phyloP scores from a whole-genome alignment of 2,797 vertebrate species.

The Cyclura pinguis region DNA sequence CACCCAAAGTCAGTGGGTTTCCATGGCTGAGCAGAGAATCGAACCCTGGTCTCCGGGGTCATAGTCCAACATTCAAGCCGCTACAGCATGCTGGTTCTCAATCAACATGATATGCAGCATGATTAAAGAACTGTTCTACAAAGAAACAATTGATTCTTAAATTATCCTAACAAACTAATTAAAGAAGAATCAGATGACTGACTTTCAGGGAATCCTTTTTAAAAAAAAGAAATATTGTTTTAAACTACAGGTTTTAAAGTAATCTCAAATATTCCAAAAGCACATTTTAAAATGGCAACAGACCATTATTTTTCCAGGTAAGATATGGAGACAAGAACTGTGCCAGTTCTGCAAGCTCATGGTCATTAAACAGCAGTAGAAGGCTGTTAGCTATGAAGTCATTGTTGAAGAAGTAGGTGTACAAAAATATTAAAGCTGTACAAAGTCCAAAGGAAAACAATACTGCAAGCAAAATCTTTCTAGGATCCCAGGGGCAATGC shows the following conservation, averaged over 20 bases:
- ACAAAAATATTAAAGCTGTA: constrained; percentile 15
- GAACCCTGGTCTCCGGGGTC: too few species aligned
- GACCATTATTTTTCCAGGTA: constrained; percentile 39
- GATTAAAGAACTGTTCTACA: not conserved
- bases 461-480: constrained; percentile 28
- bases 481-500: constrained; percentile 19
- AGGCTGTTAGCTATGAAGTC: constrained; percentile 39
- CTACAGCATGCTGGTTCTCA: too few species aligned
- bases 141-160: not conserved
- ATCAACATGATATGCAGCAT: not conserved
- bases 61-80: too few species aligned
- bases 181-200: not conserved
- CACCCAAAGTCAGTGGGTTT: too few species aligned
- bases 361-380: not conserved
- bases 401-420: constrained; percentile 4
- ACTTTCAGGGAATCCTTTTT: not conserved
- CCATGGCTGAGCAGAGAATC: too few species aligned
- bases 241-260: not conserved
- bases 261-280: constrained; percentile 1
- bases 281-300: constrained; percentile 14
- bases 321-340: constrained; percentile 34
- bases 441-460: constrained; percentile 36
- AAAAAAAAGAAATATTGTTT: not conserved
- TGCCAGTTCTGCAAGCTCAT: constrained; percentile 6
- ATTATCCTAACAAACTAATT: not conserved